Evolutionary conservation across 1,140 invertebrate genomes (phyloP).

Genomic region (Episyrphus balteatus): DNA sequence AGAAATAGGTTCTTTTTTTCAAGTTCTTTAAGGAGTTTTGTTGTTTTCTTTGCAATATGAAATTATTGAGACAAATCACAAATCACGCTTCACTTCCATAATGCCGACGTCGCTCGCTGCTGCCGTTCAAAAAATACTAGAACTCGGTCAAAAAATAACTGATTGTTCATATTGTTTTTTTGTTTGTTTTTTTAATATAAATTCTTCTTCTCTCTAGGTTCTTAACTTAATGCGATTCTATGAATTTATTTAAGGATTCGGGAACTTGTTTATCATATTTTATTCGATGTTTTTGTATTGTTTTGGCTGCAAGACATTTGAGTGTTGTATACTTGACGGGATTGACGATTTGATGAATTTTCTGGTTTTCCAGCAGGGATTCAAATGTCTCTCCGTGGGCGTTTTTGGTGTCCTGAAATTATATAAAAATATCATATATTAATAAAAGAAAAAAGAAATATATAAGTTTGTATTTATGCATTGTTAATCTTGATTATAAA

Average conservation of each 20-base stretch:
- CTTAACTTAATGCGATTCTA: slow-evolving; percentile 26
- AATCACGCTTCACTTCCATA: too few species aligned
- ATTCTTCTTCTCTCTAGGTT: background rate
- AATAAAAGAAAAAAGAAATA: background rate
- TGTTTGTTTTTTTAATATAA: background rate
- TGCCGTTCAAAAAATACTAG: too few species aligned
- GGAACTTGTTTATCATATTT: slow-evolving; percentile 23
- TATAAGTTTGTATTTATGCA: too few species aligned
- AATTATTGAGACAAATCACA: too few species aligned
- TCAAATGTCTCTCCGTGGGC: slow-evolving; percentile 64
- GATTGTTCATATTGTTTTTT: background rate
- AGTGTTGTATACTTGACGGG: slow-evolving; percentile 67
- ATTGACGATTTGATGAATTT: slow-evolving; percentile 56
- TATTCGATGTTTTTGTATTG: slow-evolving; percentile 42
- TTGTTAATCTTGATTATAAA: too few species aligned
- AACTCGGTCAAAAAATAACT: too few species aligned
- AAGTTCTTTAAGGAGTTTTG: too few species aligned
- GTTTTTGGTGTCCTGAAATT: slow-evolving; percentile 61
- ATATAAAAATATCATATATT: background rate
- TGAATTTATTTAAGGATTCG: slow-evolving; percentile 26
- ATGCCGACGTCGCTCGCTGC: too few species aligned
- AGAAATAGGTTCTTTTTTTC: too few species aligned
- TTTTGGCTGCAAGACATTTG: slow-evolving; percentile 68
- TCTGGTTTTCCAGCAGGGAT: slow-evolving; percentile 49
- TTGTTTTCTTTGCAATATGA: too few species aligned